A percentile compares a stretch with the other conserved stretches of the same genome.
phyloP scores from a whole-genome alignment of 30 jellyfish, hydroid and myxozoan species.

The Pelagia noctiluca region DNA sequence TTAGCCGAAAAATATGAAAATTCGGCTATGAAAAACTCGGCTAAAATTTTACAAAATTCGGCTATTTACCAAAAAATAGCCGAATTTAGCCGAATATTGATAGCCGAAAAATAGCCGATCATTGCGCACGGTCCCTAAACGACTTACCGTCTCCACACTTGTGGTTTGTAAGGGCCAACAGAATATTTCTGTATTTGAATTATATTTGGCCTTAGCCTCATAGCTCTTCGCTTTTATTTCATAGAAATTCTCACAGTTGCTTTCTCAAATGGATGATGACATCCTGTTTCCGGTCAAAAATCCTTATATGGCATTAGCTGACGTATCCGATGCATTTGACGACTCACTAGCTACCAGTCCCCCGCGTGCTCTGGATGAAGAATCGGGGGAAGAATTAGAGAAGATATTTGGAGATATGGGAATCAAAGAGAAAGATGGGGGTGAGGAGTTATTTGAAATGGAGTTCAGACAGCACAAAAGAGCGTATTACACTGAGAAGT shows the following conservation, averaged over 20 bases:
- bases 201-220: too few species aligned
- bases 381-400: slow-evolving; percentile 18
- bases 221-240: not conserved
- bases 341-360: slow-evolving; percentile 51
- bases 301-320: slow-evolving; percentile 68
- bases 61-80: too few species aligned
- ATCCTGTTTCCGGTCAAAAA: slow-evolving; percentile 51
- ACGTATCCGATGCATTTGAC: slow-evolving; percentile 71
- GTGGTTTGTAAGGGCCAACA: too few species aligned
- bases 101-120: too few species aligned
- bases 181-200: too few species aligned
- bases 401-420: slow-evolving; percentile 50
- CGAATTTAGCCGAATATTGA: too few species aligned
- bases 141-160: too few species aligned
- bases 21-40: too few species aligned
- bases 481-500: slow-evolving; percentile 86
- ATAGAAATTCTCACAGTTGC: slow-evolving; percentile 57
- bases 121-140: too few species aligned
- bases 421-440: slow-evolving; percentile 75
- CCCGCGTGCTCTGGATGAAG: slow-evolving; percentile 8
- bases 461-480: slow-evolving; percentile 91
- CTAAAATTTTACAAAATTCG: too few species aligned
- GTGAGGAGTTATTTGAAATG: slow-evolving; percentile 69
- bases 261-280: slow-evolving; percentile 66
- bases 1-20: too few species aligned